Conservation (phyloP, 1,140 invertebrate species). For the Drosophila sucinea region DNA sequence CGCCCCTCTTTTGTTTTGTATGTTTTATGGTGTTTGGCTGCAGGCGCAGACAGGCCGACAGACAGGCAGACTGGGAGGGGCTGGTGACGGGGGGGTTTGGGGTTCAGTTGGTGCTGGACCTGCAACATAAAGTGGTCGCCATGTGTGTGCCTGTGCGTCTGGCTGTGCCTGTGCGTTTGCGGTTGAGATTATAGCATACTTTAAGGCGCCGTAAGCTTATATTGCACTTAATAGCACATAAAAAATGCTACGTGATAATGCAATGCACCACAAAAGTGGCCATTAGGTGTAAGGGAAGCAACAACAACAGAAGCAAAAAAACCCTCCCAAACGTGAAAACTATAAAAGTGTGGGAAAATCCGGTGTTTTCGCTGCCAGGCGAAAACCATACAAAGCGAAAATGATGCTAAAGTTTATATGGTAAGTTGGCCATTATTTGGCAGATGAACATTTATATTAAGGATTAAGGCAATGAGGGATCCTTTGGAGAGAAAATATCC, state of each 20-base stretch:
- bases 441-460: background rate
- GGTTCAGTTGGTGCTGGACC: conserved; percentile 30
- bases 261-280: conserved; percentile 70
- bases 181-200: conserved; percentile 69
- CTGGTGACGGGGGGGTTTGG: background rate
- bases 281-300: conserved; percentile 45
- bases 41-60: background rate
- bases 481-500: too few species aligned
- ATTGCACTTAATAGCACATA: conserved; percentile 78
- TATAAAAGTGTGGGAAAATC: conserved; percentile 31
- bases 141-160: conserved; percentile 15
- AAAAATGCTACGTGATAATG: conserved; percentile 76
- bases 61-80: background rate
- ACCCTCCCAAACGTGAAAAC: conserved; percentile 16
- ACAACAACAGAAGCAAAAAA: conserved; percentile 19
- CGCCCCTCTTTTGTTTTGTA: background rate
- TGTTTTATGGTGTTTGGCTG: conserved; percentile 48
- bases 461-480: background rate
- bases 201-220: conserved; percentile 74
- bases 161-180: conserved; percentile 14
- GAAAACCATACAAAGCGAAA: conserved; percentile 13
- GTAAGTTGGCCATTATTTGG: conserved; percentile 5
- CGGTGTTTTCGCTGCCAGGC: conserved; percentile 21
- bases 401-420: conserved; percentile 3
- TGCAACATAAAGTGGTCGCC: conserved; percentile 55